These are phyloP conservation scores for Micromussa lordhowensis DNA, from an alignment of 92 coral and sea anemone species.

Conservation along the genomic window DNA sequence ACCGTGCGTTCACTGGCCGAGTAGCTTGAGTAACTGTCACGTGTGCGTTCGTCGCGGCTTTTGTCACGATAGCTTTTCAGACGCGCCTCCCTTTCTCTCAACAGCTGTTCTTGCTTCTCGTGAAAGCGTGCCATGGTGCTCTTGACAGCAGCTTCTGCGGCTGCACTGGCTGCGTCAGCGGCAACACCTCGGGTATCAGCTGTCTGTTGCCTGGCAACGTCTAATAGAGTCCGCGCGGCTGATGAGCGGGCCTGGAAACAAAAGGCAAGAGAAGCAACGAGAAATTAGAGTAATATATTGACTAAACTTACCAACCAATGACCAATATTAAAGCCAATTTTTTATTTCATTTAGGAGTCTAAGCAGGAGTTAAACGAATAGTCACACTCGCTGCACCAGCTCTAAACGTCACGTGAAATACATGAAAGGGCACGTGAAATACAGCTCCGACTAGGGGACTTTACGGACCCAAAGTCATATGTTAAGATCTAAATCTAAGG, in stretches of 20 bases:
- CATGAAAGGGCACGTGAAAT: no score
- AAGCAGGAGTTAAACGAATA: no score
- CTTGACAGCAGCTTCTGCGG: constrained; percentile 88
- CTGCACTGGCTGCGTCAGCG: constrained; percentile 87
- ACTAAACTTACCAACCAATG: no score
- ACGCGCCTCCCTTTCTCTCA: constrained; percentile 44
- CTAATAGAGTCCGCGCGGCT: constrained; percentile 78
- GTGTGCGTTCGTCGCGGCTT: constrained; percentile 49
- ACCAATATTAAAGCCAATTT: no score
- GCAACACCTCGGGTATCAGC: constrained; percentile 73
- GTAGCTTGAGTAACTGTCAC: constrained; percentile 65
- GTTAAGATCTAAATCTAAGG: no score
- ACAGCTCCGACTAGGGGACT: no score
- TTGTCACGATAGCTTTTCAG: constrained; percentile 45
- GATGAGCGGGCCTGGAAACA: constrained; percentile 76
- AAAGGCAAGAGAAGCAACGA: not conserved
- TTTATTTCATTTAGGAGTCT: no score
- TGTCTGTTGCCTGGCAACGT: constrained; percentile 78
- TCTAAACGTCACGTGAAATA: no score
- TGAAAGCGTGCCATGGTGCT: constrained; percentile 69
- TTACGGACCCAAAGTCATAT: no score
- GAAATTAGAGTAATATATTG: no score
- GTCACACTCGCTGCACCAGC: no score
- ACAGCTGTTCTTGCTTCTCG: constrained; percentile 66
- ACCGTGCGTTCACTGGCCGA: constrained; percentile 63